A percentile compares a stretch with the other conserved stretches of the same genome.
Conservation (phyloP, 2,113 vertebrate species). For the Cathartes aura region DNA sequence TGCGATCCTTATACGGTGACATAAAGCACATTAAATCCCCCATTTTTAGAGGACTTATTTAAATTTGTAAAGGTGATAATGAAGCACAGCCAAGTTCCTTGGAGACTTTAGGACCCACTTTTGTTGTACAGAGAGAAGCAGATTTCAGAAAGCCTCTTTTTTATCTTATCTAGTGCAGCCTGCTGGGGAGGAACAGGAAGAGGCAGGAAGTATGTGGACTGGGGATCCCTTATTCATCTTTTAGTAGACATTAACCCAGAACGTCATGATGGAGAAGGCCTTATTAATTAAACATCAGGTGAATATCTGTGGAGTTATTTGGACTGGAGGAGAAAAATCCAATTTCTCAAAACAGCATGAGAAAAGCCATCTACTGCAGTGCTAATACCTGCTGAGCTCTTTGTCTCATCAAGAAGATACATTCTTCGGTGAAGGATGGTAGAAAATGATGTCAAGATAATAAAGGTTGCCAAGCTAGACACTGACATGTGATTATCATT, state of each 20-base stretch:
- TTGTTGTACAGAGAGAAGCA: background rate
- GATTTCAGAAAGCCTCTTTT: background rate
- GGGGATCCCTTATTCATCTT: background rate
- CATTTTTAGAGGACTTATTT: background rate
- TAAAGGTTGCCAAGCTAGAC: background rate
- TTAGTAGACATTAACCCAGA: background rate
- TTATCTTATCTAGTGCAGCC: background rate
- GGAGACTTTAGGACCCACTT: background rate
- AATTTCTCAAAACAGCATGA: background rate
- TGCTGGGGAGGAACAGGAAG: background rate
- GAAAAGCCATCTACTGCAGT: background rate
- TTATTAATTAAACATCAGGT: background rate
- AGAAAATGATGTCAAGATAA: background rate
- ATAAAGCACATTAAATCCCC: background rate
- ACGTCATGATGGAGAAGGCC: background rate
- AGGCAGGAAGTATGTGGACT: background rate
- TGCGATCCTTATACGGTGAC: background rate
- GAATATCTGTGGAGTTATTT: background rate
- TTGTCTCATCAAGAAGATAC: background rate
- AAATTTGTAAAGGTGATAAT: background rate
- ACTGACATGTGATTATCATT: background rate
- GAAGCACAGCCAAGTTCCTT: background rate
- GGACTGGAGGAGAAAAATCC: background rate
- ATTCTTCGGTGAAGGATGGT: background rate
- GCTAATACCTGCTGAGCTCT: background rate